These are phyloP conservation scores for Scomber colias DNA, from an alignment of 2,113 vertebrate species.

Conservation along the genomic window DNA sequence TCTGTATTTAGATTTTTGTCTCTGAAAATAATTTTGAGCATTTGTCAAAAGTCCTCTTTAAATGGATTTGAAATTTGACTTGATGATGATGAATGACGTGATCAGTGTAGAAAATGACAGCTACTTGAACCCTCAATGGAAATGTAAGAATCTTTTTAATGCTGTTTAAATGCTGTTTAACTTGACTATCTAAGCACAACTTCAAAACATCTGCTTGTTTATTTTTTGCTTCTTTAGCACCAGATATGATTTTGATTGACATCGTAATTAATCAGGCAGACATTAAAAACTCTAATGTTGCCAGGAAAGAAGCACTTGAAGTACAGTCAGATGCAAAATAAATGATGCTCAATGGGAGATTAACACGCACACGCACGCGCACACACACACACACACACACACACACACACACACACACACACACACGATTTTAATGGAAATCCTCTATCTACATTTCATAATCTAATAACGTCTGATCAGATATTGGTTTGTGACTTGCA, in stretches of 20 bases:
- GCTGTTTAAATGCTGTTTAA: conserved; percentile 1
- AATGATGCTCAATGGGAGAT: too few species aligned
- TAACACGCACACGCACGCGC: too few species aligned
- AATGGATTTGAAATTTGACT: conserved; percentile 16
- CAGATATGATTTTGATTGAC: conserved; percentile 21
- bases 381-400: too few species aligned
- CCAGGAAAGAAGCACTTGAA: too few species aligned
- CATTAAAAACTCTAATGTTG: conserved; percentile 4
- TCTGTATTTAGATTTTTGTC: not conserved
- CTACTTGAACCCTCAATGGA: conserved; percentile 33
- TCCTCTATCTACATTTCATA: too few species aligned
- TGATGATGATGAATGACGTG: conserved; percentile 32
- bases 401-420: too few species aligned
- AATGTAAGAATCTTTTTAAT: conserved; percentile 15
- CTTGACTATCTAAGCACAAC: conserved; percentile 17
- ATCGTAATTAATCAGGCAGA: conserved; percentile 14
- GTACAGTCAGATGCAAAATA: too few species aligned
- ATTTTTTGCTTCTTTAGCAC: conserved; percentile 24
- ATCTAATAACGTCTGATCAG: too few species aligned
- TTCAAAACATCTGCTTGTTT: conserved; percentile 38
- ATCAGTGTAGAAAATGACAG: conserved; percentile 39
- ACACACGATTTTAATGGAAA: too few species aligned
- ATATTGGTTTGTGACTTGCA: too few species aligned
- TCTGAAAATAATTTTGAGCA: conserved; percentile 10
- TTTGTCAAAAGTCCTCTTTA: conserved; percentile 23